phyloP scores from a whole-genome alignment of 2,113 vertebrate species.

The Panthera tigris region DNA sequence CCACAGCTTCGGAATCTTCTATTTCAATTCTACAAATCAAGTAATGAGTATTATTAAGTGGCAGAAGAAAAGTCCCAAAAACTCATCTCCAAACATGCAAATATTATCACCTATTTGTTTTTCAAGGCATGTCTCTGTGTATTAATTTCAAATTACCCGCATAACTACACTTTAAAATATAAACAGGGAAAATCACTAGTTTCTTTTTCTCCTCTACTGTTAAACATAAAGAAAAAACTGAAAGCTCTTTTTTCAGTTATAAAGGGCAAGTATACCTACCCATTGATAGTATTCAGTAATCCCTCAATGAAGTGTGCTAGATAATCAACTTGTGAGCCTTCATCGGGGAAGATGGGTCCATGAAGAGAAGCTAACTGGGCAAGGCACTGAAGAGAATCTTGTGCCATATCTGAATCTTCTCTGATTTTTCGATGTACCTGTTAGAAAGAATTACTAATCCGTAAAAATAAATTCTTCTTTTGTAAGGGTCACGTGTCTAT shows the following conservation, averaged over 20 bases:
- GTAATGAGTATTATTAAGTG: neutral
- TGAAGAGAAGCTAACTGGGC: constrained; percentile 98
- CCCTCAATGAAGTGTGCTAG: constrained; percentile 98
- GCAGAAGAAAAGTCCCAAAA: neutral
- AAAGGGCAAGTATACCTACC: constrained; percentile 89
- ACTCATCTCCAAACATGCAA: constrained; percentile 11
- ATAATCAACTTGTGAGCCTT: constrained; percentile 97
- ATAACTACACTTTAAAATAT: neutral
- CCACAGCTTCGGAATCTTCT: constrained; percentile 98
- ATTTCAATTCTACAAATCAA: constrained; percentile 94
- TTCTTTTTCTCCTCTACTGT: constrained; percentile 30
- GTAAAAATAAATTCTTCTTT: constrained; percentile 82
- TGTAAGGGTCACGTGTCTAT: constrained; percentile 81
- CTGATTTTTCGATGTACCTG: constrained; percentile 99
- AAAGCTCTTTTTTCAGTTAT: constrained; percentile 67
- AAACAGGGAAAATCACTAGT: constrained; percentile 3
- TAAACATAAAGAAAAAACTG: constrained; percentile 57
- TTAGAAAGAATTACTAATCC: constrained; percentile 83
- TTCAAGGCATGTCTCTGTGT: neutral
- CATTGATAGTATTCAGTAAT: constrained; percentile 97
- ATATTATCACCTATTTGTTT: neutral
- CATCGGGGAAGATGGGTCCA: constrained; percentile 96
- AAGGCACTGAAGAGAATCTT: constrained; percentile 98
- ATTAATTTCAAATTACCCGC: constrained; percentile 7
- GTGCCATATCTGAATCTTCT: constrained; percentile 99